These are phyloP conservation scores for Diarsia mendica DNA, from an alignment of 2,888 invertebrate genomes.

Conservation along the genomic window DNA sequence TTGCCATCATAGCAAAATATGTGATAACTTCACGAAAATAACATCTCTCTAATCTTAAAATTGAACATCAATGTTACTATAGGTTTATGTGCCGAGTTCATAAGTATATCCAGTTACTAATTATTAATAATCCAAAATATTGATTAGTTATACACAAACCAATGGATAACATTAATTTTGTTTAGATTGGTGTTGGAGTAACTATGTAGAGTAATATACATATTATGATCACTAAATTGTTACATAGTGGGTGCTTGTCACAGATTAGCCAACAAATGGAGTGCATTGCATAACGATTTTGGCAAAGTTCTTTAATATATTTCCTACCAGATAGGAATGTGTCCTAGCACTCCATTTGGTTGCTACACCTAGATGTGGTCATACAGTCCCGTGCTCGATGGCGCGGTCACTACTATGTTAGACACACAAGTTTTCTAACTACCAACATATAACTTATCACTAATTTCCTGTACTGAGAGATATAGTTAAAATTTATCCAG, in stretches of 20 bases:
- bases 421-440: slow-evolving; percentile 83
- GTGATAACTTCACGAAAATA: slow-evolving; percentile 47
- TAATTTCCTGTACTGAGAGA: slow-evolving; percentile 90
- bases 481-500: slow-evolving; percentile 85
- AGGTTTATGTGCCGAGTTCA: slow-evolving; percentile 58
- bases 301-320: neutral
- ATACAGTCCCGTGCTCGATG: slow-evolving; percentile 49
- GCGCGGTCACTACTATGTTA: slow-evolving; percentile 60
- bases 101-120: slow-evolving; percentile 40
- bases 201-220: slow-evolving; percentile 64
- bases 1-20: slow-evolving; percentile 47
- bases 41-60: slow-evolving; percentile 53
- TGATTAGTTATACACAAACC: slow-evolving; percentile 61
- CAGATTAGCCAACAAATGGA: slow-evolving; percentile 54
- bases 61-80: slow-evolving; percentile 63
- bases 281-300: slow-evolving; percentile 14
- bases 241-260: slow-evolving; percentile 66
- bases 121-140: slow-evolving; percentile 56
- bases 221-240: slow-evolving; percentile 66
- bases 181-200: slow-evolving; percentile 71
- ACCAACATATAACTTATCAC: slow-evolving; percentile 84
- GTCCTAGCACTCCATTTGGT: slow-evolving; percentile 38
- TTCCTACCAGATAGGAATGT: neutral
- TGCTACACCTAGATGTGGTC: slow-evolving; percentile 40
- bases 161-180: slow-evolving; percentile 65